These are phyloP conservation scores for Hucho hucho DNA, from an alignment of 2,113 vertebrate genomes.

Conservation along the genomic window DNA sequence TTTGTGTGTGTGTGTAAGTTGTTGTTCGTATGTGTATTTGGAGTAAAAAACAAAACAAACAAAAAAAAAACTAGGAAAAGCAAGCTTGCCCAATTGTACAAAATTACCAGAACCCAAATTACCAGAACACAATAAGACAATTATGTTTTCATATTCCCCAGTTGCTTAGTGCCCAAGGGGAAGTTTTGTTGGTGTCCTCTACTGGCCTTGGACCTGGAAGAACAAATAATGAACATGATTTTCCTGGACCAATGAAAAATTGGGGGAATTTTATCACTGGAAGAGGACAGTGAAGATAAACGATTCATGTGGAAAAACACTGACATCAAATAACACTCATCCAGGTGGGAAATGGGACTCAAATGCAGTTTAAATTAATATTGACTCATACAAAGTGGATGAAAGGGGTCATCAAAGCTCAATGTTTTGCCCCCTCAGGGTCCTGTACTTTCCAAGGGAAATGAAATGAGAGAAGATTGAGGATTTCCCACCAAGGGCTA, in stretches of 20 bases:
- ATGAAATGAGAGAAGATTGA: slow-evolving; percentile 23
- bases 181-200: slow-evolving; percentile 10
- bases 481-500: slow-evolving; percentile 56
- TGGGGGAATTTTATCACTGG: too few species aligned
- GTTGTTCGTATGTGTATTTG: too few species aligned
- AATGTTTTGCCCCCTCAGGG: slow-evolving; percentile 35
- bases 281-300: slow-evolving; percentile 4
- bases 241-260: too few species aligned
- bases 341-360: slow-evolving; percentile 26
- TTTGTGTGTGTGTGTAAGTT: too few species aligned
- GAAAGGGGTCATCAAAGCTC: slow-evolving; percentile 53
- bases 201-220: slow-evolving; percentile 28
- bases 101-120: too few species aligned
- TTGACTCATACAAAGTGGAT: slow-evolving; percentile 45
- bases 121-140: too few species aligned
- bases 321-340: slow-evolving; percentile 24
- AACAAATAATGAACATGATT: slow-evolving; percentile 28
- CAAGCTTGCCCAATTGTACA: too few species aligned
- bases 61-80: background rate
- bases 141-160: background rate
- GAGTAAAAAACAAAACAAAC: too few species aligned
- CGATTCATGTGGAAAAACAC: slow-evolving; percentile 45
- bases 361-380: slow-evolving; percentile 47
- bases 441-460: background rate
- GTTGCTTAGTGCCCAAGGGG: background rate